Base-by-base conservation (phyloP, 1,140 invertebrate genomes). In the Nephila pilipes region DNA sequence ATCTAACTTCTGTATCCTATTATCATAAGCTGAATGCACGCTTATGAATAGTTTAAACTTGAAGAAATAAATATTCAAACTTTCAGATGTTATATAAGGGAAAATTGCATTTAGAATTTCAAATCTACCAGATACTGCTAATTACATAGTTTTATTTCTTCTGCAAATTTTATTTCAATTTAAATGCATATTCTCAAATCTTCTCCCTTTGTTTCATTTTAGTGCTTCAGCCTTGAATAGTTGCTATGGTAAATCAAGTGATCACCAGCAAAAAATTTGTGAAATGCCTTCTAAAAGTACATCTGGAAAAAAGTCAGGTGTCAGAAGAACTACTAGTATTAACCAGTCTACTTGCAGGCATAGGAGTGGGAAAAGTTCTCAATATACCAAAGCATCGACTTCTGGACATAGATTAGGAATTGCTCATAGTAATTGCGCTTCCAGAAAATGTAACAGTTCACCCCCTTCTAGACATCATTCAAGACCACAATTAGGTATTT, bases 161-260 rank as follows among this genome's bases (percentile, higher is more conserved):
- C 46, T 46, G 12, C 46, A 46, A 46, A 46, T 46, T 38, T 2
- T 46, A 46, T 46, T 10, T 0, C 0, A 46, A 46, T 46, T 46
- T 46, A 6, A 46, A 46, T 46, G 4, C 46, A 46, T 46, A 46
- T 46, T 46, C 46, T 46, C 6, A 46, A 10, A 10, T 46, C 12
- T 46, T 1, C 6, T 46, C 12, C 1, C 46, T 46, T n/a, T 46
- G 46, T 63, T 65, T 2, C n/a, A 65, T 79, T 93, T 75, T 55
- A 93, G 91, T 93, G 91, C 91, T 6, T 93, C 91, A 38, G 91
- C 91, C 46, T 46, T 93, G 79, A 93, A 93, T 29, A 58, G 63
- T 29, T 83, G 46, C 46, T 91, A 83, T 58, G 69, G 63, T 25
- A 93, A 93, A 60, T 81, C 91, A 75, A 85, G 36, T 85, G 91